Evolutionary conservation across 2,797 vertebrate species (phyloP).

Genomic region (Pangasius macronema): DNA sequence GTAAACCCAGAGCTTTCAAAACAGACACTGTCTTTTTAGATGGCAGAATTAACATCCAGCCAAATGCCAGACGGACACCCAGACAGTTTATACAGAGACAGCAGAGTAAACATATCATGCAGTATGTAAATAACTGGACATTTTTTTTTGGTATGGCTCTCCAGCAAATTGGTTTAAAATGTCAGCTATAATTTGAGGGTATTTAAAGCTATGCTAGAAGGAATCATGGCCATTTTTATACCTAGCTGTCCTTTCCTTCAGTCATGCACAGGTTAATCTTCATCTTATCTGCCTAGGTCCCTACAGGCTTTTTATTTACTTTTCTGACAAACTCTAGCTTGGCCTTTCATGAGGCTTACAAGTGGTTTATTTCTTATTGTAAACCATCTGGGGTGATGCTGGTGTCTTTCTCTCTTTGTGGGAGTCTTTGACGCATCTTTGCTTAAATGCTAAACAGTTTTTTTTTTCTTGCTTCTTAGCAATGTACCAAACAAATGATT

Average conservation of each 20-base stretch:
- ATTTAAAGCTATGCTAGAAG: background rate
- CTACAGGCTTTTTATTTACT: background rate
- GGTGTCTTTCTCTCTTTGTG: background rate
- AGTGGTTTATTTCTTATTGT: conserved; percentile 10
- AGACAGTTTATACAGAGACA: conserved; percentile 7
- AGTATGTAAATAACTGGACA: background rate
- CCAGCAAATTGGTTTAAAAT: conserved; percentile 17
- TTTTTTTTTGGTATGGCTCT: background rate
- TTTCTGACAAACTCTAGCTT: background rate
- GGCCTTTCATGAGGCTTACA: conserved; percentile 20
- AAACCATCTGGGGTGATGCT: conserved; percentile 18
- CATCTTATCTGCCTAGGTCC: background rate
- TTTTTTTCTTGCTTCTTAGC: background rate
- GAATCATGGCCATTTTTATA: background rate
- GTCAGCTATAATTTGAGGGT: conserved; percentile 5
- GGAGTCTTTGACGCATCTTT: conserved; percentile 19
- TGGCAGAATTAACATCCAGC: background rate
- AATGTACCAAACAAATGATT: conserved; percentile 7
- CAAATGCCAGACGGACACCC: conserved; percentile 1
- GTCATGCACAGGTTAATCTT: conserved; percentile 16
- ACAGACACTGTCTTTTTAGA: conserved; percentile 4
- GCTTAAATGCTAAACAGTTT: conserved; percentile 7
- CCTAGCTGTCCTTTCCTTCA: conserved; percentile 1
- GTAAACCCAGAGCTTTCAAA: conserved; percentile 13
- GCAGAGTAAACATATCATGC: conserved; percentile 11